Evolutionary conservation across 1,140 invertebrate genomes (phyloP), one percentile per base, ranked within the genome.

Genomic region (Orius insidiosus): DNA sequence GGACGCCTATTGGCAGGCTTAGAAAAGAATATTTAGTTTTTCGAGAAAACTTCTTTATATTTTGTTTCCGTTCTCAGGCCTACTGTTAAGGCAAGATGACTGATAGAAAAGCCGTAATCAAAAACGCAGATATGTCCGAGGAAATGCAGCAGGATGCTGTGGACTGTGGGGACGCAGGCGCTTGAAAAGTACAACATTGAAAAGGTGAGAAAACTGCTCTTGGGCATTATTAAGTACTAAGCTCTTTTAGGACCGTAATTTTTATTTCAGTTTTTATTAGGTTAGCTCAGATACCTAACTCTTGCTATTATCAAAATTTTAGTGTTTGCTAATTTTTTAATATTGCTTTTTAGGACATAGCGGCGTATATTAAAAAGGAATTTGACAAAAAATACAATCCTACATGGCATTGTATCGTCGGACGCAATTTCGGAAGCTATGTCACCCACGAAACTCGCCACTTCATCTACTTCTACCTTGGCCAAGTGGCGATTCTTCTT

Each of bases 131-230:
- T 66, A 98, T 98, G 95, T 85, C 88, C 51, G 95, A 98, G 66
- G 94, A 98, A 66, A 98, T 98, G 94, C 95, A 98, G 74, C 93
- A 98, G 63, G 94, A 98, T 69, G 92, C 94, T 53, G 92, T 98
- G 6, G 94, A 98, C 61, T 95, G 89, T 65, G 92, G n/a, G 94
- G 47, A 97, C 92, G 47, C 90, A 96, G 60, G 94, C 94, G 2
- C 72, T 98, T 47, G 94, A 98, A 65, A 98, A 98, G 60, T 98
- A 90, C 67, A 98, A 98, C 64, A 97, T 98, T 65, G 95, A 98
- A 69, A 98, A 98, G 74, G 84, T 87, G 48, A 37, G 10, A n/a
- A n/a, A n/a, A n/a, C n/a, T n/a, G n/a, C n/a, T n/a, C n/a, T n/a
- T n/a, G n/a, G n/a, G n/a, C n/a, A n/a, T n/a, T n/a, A n/a, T n/a